phyloP scores from a whole-genome alignment of 2,113 vertebrate genomes.

The Microtus richardsoni region DNA sequence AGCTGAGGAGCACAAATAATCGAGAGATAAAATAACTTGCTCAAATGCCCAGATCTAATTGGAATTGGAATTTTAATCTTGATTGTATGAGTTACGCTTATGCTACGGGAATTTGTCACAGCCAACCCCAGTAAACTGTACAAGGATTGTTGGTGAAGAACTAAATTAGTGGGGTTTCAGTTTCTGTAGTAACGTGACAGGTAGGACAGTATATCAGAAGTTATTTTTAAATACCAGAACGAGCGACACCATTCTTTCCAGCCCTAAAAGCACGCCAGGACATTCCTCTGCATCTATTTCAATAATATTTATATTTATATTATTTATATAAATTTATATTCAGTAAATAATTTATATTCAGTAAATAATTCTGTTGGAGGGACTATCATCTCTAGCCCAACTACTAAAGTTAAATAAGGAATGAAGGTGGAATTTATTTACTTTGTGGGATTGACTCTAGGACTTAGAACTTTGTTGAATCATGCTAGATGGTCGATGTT shows the following conservation, averaged over 20 bases:
- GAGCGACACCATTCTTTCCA: background rate
- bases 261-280: background rate
- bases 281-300: background rate
- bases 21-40: background rate
- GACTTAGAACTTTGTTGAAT: background rate
- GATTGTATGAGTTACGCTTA: rapidly evolving
- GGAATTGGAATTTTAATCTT: background rate
- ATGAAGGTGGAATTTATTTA: background rate
- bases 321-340: background rate
- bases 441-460: background rate
- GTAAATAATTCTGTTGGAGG: background rate
- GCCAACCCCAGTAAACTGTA: background rate
- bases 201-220: background rate
- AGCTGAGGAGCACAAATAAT: background rate
- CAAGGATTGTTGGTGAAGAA: background rate
- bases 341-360: background rate
- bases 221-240: conserved; percentile 15
- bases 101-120: background rate
- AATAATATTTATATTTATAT: too few species aligned
- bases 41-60: background rate
- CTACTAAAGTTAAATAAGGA: background rate
- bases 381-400: background rate
- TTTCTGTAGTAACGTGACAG: background rate
- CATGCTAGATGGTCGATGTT: background rate
- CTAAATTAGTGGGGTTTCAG: background rate